Evolutionary conservation across 1,140 invertebrate genomes (phyloP).

Genomic region (Acromyrmex echinatior): DNA sequence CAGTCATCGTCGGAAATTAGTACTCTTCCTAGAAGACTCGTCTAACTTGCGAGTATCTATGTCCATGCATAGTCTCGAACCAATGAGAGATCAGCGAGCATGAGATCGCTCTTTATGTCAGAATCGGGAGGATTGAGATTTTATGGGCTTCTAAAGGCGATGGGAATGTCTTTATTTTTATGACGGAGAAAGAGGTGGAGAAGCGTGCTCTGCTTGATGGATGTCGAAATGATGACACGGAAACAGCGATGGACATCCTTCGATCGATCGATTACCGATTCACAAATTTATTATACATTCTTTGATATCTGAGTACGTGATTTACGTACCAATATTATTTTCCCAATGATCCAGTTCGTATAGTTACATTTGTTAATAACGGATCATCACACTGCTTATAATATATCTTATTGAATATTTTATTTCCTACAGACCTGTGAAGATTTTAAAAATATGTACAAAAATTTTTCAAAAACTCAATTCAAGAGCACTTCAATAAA

Average conservation of each 20-base stretch:
- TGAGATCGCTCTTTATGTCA: conserved; percentile 24
- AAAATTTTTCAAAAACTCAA: too few relatives aligned
- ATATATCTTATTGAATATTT: neutral
- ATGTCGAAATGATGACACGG: conserved; percentile 36
- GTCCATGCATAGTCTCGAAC: conserved; percentile 48
- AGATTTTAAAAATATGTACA: too few relatives aligned
- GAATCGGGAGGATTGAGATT: conserved; percentile 46
- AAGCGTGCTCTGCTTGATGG: conserved; percentile 32
- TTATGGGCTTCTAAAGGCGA: conserved; percentile 18
- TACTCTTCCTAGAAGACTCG: conserved; percentile 71
- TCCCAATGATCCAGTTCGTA: neutral
- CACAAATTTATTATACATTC: neutral
- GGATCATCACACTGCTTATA: neutral
- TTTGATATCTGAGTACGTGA: neutral
- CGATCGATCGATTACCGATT: conserved; percentile 19
- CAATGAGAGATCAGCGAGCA: conserved; percentile 3
- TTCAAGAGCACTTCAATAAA: too few relatives aligned
- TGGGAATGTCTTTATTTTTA: conserved; percentile 57
- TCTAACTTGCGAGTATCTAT: conserved; percentile 56
- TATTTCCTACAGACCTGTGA: too few relatives aligned
- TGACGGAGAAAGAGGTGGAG: conserved; percentile 10
- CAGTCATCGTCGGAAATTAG: conserved; percentile 76
- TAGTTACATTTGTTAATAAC: neutral
- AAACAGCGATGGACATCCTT: conserved; percentile 30
- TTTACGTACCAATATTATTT: neutral